Base-by-base conservation (phyloP, 2,113 vertebrate genomes). In the Calyptomena viridis region DNA sequence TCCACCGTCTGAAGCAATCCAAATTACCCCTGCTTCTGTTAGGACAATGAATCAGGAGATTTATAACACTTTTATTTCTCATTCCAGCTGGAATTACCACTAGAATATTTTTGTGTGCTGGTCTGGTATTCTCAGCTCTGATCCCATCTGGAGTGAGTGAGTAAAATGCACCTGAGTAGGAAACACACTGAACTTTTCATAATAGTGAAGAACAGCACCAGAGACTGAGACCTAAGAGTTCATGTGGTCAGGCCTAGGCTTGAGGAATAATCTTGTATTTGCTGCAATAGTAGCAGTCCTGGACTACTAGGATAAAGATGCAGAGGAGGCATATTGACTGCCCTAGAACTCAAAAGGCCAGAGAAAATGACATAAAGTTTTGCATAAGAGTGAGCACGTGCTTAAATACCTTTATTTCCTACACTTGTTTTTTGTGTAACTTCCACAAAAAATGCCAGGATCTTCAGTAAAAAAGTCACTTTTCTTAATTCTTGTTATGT, bases 1-100 rank as follows among this genome's bases (percentile, higher is more conserved):
- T n/a, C 56, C 46, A 25, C 30, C 68, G 59, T 56, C 73, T 84
- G 69, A 94, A 71, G 78, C 68, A 60, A 82, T 83, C 49, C 69
- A 89, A 59, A 84, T 75, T 76, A 67, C 37, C 33, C 4, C 1
- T 74, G 49, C 80, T 86, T 88, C 60, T 90, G 44, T 74, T 56
- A 69, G 49, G 40, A 75, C 35, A 78, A 39, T 84, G 92, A 90
- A 49, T 95, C 73, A 90, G 60, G 69, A 94, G 68, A 90, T 94
- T 91, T 88, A 73, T 73, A 71, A 22, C 6, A 28, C 31, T 74
- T 53, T 30, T 53, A 11, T 75, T 90, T 95, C 76, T 93, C 14
- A 2, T 68, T 89, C 58, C 53, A 92, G 86, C 73, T 96, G 80
- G 88, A 89, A 79, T 40, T 53, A 69, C 37, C 1, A 2, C 49